Conservation (phyloP, 2,113 vertebrate species). For the Dicaeum eximium region DNA sequence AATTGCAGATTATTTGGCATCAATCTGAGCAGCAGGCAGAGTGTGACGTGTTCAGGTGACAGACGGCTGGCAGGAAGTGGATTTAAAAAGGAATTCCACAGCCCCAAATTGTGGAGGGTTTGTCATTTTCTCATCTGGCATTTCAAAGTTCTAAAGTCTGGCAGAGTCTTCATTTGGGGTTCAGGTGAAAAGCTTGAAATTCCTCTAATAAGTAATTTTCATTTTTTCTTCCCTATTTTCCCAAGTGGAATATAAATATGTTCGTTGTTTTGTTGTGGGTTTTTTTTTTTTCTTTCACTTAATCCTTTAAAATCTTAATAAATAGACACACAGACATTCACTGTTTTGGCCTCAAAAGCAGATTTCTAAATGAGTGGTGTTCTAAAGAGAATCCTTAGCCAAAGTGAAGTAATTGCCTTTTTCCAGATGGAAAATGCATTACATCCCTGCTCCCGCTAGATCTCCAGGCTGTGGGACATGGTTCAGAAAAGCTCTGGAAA, state of each 20-base stretch:
- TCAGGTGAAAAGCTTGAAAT: neutral
- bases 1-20: neutral
- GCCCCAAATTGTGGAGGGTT: neutral
- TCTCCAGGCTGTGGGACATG: neutral
- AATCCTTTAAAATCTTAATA: neutral
- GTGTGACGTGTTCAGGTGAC: neutral
- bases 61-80: neutral
- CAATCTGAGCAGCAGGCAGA: neutral
- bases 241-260: neutral
- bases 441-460: neutral
- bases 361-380: neutral
- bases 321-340: neutral
- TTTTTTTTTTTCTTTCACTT: neutral
- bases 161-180: neutral
- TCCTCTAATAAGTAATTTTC: neutral
- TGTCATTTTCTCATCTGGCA: neutral
- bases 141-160: neutral
- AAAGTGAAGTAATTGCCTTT: neutral
- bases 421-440: neutral
- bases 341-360: neutral
- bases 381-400: neutral
- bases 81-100: neutral
- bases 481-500: neutral
- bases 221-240: neutral
- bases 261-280: too few species aligned